phyloP scores from a whole-genome alignment of 2,113 vertebrate genomes.

The Gallinago media region DNA sequence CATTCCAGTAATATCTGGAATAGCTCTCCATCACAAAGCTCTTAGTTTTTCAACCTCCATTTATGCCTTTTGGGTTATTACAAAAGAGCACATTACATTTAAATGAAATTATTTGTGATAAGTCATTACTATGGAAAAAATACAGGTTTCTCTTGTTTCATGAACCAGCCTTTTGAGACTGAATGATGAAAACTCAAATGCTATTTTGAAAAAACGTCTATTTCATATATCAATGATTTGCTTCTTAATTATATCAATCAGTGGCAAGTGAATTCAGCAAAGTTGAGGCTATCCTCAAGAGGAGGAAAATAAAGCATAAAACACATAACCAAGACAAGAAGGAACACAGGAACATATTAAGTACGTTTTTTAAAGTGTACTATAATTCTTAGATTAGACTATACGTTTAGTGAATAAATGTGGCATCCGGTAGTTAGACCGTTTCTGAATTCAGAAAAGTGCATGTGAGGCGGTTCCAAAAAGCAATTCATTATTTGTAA shows the following conservation, averaged over 20 bases:
- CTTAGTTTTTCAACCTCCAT: background rate
- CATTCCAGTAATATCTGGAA: background rate
- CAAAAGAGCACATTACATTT: background rate
- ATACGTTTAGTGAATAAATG: background rate
- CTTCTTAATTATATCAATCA: background rate
- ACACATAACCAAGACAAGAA: background rate
- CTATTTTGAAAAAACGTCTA: background rate
- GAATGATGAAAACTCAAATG: background rate
- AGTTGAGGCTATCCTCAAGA: background rate
- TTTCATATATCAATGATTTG: background rate
- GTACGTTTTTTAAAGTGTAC: background rate
- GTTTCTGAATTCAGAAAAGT: background rate
- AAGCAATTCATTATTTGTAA: background rate
- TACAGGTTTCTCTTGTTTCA: background rate
- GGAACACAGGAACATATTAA: background rate
- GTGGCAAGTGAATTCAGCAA: background rate
- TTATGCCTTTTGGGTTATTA: background rate
- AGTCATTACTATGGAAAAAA: background rate
- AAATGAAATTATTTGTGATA: background rate
- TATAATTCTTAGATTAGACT: background rate
- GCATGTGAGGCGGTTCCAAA: fast-evolving
- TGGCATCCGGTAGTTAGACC: background rate
- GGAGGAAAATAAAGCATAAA: background rate
- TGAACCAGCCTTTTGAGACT: background rate
- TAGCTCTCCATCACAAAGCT: background rate